Evolutionary conservation across 2,113 vertebrate species (phyloP).

Genomic region (Crotalus helleri): DNA sequence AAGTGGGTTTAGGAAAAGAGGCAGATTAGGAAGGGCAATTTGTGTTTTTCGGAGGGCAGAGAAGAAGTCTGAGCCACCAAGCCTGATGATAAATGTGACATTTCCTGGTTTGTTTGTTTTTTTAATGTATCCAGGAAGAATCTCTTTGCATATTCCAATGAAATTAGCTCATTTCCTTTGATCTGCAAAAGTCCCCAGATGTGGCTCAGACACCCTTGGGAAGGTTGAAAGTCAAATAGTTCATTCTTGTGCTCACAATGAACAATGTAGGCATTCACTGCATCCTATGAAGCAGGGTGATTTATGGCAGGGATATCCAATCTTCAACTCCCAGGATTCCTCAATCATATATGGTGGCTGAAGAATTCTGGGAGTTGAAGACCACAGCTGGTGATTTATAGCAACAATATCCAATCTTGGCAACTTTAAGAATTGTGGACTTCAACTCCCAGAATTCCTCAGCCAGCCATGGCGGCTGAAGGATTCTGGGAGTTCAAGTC

Average conservation of each 20-base stretch:
- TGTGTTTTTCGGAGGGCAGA: neutral
- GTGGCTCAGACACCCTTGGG: neutral
- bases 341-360: too few relatives aligned
- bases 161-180: neutral
- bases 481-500: neutral
- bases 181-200: neutral
- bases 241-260: neutral
- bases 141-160: neutral
- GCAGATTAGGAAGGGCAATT: neutral
- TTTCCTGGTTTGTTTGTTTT: neutral
- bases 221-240: neutral
- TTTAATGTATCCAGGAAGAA: neutral
- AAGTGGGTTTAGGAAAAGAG: neutral
- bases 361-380: too few relatives aligned
- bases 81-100: neutral
- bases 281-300: neutral
- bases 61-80: neutral
- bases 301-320: neutral
- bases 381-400: too few relatives aligned
- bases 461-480: neutral
- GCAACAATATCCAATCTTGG: too few relatives aligned
- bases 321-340: too few relatives aligned
- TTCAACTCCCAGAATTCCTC: neutral
- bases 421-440: too few relatives aligned
- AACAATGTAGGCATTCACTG: neutral